Percentiles rank a stretch among this genome's conserved stretches.
These are phyloP conservation scores for Exocentrus adspersus DNA, from an alignment of 2,888 invertebrate genomes.

Conservation along the genomic window DNA sequence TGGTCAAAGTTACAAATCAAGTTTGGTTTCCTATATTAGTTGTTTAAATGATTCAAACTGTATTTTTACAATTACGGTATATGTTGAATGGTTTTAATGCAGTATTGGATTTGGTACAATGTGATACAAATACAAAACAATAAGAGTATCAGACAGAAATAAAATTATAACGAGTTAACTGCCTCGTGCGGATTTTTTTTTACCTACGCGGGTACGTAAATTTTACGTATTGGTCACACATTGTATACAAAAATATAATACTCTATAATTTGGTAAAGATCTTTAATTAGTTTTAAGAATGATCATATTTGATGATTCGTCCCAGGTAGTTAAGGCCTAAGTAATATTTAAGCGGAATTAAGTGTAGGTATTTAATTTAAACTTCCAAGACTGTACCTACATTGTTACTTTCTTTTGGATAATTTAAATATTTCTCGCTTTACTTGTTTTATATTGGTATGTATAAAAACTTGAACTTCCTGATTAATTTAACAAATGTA, in stretches of 20 bases:
- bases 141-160: too few relatives aligned
- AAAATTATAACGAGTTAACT: too few relatives aligned
- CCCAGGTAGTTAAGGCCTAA: constrained; percentile 33
- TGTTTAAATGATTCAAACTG: constrained; percentile 7
- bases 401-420: constrained; percentile 3
- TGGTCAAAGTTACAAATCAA: background rate
- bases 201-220: too few relatives aligned
- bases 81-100: constrained; percentile 14
- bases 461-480: too few relatives aligned
- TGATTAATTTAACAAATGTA: too few relatives aligned
- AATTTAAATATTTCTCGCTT: too few relatives aligned
- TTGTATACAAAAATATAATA: constrained; percentile 15
- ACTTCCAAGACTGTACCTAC: constrained; percentile 19
- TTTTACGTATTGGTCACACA: constrained; percentile 14
- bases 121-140: background rate
- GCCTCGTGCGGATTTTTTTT: too few relatives aligned
- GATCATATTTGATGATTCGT: constrained; percentile 25
- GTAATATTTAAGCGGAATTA: constrained; percentile 23
- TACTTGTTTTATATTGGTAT: too few relatives aligned
- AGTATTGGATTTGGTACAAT: constrained; percentile 20
- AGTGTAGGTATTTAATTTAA: constrained; percentile 11
- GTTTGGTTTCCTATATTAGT: background rate
- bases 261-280: constrained; percentile 24
- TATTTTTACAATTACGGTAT: constrained; percentile 2
- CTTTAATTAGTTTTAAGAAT: constrained; percentile 32